These are phyloP conservation scores for Macquaria ambigua DNA, from an alignment of 2,113 vertebrate species.

Conservation along the genomic window DNA sequence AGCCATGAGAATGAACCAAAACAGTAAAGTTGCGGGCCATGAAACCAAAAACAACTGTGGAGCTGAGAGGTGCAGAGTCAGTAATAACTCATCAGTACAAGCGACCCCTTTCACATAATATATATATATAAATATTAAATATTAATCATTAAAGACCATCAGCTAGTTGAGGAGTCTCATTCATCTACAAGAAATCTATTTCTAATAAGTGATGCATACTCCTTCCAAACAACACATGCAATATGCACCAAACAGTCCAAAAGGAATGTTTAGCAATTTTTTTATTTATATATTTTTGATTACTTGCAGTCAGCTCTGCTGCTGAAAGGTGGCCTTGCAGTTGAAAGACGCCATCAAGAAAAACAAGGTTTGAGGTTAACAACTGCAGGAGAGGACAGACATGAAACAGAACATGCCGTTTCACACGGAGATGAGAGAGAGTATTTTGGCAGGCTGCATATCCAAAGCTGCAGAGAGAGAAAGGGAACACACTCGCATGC, in stretches of 20 bases:
- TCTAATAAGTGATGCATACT: background rate
- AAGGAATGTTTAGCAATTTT: background rate
- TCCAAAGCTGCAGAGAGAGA: constrained; percentile 48
- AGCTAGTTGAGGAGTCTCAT: too few relatives aligned
- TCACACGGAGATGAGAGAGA: constrained; percentile 40
- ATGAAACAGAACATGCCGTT: constrained; percentile 45
- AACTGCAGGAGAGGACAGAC: constrained; percentile 22
- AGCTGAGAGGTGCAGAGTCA: too few relatives aligned
- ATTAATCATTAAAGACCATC: too few relatives aligned
- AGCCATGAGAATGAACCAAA: too few relatives aligned
- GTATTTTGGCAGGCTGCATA: constrained; percentile 46
- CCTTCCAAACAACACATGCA: background rate
- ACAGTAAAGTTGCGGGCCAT: too few relatives aligned
- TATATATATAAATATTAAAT: too few relatives aligned
- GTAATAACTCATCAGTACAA: too few relatives aligned
- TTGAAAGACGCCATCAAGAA: background rate
- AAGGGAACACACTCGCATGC: constrained; percentile 42
- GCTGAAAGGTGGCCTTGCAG: constrained; percentile 2
- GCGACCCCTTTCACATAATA: too few relatives aligned
- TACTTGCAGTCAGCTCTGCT: background rate
- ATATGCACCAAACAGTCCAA: too few relatives aligned
- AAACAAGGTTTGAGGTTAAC: constrained; percentile 20
- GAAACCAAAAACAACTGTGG: too few relatives aligned
- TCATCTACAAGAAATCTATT: too few relatives aligned
- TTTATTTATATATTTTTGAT: background rate